Base-by-base conservation (phyloP, 2,797 vertebrate genomes). In the Alcedo quadribrachys region DNA sequence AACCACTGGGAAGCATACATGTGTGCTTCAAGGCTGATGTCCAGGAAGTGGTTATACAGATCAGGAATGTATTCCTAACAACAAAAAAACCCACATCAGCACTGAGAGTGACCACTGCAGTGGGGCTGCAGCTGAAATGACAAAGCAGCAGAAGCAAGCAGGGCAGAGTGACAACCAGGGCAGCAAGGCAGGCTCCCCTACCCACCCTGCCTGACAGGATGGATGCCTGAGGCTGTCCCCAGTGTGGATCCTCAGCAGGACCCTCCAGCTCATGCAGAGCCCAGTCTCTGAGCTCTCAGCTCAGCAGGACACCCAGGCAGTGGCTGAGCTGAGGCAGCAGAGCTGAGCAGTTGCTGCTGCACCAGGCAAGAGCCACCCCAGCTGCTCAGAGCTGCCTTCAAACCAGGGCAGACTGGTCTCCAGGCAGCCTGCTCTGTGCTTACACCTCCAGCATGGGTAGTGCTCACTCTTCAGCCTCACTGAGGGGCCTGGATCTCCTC, bases 1-100 rank as follows among this genome's bases (percentile, higher is more conserved):
- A 99, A 99, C 99, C 99, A 99, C 97, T 99, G 99, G 83, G 99
- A 99, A 76, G 99, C 99, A 16, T 99, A 99, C 99, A 99, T 99
- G 93, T 99, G 99, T 6, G 99, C 99, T 97, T 99, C 99, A 70
- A 99, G 98, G 94, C 99, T 99, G 91, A 99, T 98, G 58, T 99
- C 99, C 96, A 99, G 98, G 91, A 99, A 99, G 97, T 99, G 99
- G 97, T 96, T 98, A 95, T 99, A 99, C 87, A 99, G 98, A 94
- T 99, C 99, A 89, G 99, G 99, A 94, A 99, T 98, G 92, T 98
- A 99, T 88, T 99, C 99, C 99, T 99, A 87, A 50, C 84, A 54
- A 67, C 2, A 54, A 65, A 69, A 62, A 43, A 58, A 24, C 21
- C 22, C 53, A 79, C 20, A 96, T 3, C 78, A 65, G 60, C 15